phyloP scores from a whole-genome alignment of 23 tunicate genomes.

The Trididemnum clinides region DNA sequence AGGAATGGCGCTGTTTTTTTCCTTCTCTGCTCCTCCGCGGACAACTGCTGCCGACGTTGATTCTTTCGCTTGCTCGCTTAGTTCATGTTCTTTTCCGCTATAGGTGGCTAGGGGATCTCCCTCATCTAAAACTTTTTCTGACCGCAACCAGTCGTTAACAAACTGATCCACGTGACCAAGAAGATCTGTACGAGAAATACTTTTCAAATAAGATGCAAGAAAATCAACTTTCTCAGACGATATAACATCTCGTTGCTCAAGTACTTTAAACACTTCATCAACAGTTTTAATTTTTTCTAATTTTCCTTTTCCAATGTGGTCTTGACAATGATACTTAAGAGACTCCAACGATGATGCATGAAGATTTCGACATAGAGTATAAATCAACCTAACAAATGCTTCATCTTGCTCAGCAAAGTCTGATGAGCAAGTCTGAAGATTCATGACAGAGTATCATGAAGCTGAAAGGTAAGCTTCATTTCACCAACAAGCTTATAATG shows the following conservation, averaged over 20 bases:
- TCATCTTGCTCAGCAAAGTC: neutral
- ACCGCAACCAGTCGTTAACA: neutral
- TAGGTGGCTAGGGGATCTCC: too few relatives aligned
- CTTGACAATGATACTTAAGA: slow-evolving; percentile 48
- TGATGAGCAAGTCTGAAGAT: too few relatives aligned
- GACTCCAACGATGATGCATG: neutral
- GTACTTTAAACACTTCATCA: slow-evolving; percentile 28
- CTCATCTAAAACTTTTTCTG: too few relatives aligned
- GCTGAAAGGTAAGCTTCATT: too few relatives aligned
- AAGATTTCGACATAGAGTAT: neutral
- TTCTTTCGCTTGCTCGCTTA: neutral
- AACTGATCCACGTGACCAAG: neutral
- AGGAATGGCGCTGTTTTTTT: neutral
- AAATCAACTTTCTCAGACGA: slow-evolving; percentile 44
- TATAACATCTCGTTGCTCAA: slow-evolving; percentile 46
- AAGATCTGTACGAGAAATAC: slow-evolving; percentile 42
- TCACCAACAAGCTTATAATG: too few relatives aligned
- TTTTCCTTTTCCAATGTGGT: slow-evolving; percentile 45
- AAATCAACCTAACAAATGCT: neutral
- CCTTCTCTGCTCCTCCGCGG: neutral
- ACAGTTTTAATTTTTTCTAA: slow-evolving; percentile 33
- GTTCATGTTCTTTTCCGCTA: neutral
- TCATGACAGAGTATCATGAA: too few relatives aligned
- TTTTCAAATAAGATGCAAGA: slow-evolving; percentile 14
- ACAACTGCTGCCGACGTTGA: neutral